phyloP scores from a whole-genome alignment of 2,888 invertebrate species.

The Folsomia manolachei region DNA sequence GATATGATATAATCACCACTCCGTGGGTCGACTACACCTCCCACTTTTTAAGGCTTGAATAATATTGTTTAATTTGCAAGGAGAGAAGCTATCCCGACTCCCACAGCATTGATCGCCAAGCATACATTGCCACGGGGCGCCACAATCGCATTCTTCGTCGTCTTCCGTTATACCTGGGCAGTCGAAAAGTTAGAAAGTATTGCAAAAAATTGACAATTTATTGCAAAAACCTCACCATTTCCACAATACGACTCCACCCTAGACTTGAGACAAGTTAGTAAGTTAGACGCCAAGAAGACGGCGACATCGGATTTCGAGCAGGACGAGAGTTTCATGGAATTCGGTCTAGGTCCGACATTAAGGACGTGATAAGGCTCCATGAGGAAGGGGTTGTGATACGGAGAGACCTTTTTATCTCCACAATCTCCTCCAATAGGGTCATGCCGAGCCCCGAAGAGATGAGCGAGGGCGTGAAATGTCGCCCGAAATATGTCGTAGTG shows the following conservation, averaged over 20 bases:
- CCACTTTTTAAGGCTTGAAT: neutral
- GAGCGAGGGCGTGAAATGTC: slow-evolving; percentile 35
- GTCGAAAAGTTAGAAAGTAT: neutral
- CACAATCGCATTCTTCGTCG: slow-evolving; percentile 10
- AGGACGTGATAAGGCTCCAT: slow-evolving; percentile 36
- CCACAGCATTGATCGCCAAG: slow-evolving; percentile 11
- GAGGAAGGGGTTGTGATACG: slow-evolving; percentile 35
- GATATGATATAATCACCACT: slow-evolving; percentile 7
- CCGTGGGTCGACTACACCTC: neutral
- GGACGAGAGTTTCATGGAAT: slow-evolving; percentile 35
- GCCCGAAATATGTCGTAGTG: slow-evolving; percentile 38
- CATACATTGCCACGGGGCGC: slow-evolving; percentile 11
- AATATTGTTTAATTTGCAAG: neutral
- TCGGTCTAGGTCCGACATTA: slow-evolving; percentile 38
- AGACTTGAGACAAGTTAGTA: slow-evolving; percentile 22
- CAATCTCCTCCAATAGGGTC: slow-evolving; percentile 26
- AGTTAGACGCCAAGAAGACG: slow-evolving; percentile 27
- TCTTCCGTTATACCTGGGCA: neutral
- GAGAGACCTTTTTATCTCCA: slow-evolving; percentile 15
- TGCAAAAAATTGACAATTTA: neutral
- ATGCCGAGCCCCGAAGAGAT: slow-evolving; percentile 38
- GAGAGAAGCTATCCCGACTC: neutral
- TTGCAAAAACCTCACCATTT: slow-evolving; percentile 31
- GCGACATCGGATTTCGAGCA: slow-evolving; percentile 39
- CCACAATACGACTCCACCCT: slow-evolving; percentile 33